Evolutionary conservation across 2,888 invertebrate genomes (phyloP), one percentile per base, ranked within the genome.

Genomic region (Melieria picta): DNA sequence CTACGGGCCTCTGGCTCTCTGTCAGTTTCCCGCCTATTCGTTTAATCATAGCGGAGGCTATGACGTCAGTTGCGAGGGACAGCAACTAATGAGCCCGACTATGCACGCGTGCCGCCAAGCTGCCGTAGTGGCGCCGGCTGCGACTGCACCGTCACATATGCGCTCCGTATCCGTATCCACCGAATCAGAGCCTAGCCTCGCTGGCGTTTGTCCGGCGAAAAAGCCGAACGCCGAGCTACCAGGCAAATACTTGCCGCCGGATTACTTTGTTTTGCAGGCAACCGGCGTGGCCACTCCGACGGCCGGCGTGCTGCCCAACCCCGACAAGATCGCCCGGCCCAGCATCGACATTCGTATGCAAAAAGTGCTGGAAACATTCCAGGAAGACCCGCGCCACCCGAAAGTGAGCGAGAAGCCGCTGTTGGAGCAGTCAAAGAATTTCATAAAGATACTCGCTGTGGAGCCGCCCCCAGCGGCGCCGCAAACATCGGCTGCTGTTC

Each of bases 261-360:
- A 76, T 7, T 78, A 72, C 67, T 68, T 76, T 30, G 69, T 77
- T 7, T 76, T 78, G 77, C 75, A 74, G 16, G 68, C 73, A 1
- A 55, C 71, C 0, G 73, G 68, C 7, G 69, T 70, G 9, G 30
- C 73, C 3, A 47, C 56, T 10, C 57, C 64, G 0, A 42, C 63
- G 48, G 42, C 68, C 3, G 72, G 61, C 43, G 4, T 46, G 11
- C 13, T 57, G 1, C 70, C 55, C 11, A 9, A 43, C 30, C n/a
- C 7, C 3, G 72, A 74, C n/a, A 76, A 77, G 58, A 46, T 10
- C 42, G 65, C 46, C 3, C 72, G 55, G 10, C 46, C 69, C 7
- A 77, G 65, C 47, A 69, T 78, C 7, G 78, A 78, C 55, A 61
- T 73, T 13, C 74, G 76, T 13, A 75, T 78, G 77, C 76, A 79